Conservation (phyloP, 2,113 vertebrate species). For the Aphyosemion australe region DNA sequence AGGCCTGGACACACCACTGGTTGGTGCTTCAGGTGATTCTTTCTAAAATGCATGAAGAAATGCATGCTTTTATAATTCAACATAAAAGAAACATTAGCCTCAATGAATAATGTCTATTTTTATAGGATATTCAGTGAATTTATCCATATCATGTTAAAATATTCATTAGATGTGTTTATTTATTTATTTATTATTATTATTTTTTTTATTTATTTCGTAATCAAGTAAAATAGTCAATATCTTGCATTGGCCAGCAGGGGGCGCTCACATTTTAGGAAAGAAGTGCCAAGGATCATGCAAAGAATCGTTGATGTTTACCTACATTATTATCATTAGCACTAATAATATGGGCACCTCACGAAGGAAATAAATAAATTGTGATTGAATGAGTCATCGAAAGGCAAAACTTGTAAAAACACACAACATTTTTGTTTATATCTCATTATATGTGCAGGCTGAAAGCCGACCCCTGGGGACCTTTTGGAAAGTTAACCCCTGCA, state of each 20-base stretch:
- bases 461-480: conserved; percentile 64
- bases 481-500: conserved; percentile 68
- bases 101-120: too few relatives aligned
- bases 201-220: background rate
- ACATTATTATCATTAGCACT: conserved; percentile 16
- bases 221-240: background rate
- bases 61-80: too few relatives aligned
- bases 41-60: too few relatives aligned
- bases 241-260: conserved; percentile 44
- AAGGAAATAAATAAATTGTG: conserved; percentile 8
- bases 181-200: too few relatives aligned
- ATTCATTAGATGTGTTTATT: too few relatives aligned
- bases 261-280: conserved; percentile 50
- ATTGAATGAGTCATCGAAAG: background rate
- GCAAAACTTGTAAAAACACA: conserved; percentile 3
- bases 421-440: conserved; percentile 13
- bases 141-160: too few relatives aligned
- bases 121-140: too few relatives aligned
- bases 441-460: conserved; percentile 55
- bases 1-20: too few relatives aligned
- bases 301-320: conserved; percentile 40
- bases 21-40: too few relatives aligned
- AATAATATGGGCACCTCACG: background rate
- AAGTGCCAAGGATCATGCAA: conserved; percentile 40
- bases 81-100: too few relatives aligned